These are phyloP conservation scores for Balearica regulorum DNA, from an alignment of 2,797 vertebrate genomes.

Conservation along the genomic window DNA sequence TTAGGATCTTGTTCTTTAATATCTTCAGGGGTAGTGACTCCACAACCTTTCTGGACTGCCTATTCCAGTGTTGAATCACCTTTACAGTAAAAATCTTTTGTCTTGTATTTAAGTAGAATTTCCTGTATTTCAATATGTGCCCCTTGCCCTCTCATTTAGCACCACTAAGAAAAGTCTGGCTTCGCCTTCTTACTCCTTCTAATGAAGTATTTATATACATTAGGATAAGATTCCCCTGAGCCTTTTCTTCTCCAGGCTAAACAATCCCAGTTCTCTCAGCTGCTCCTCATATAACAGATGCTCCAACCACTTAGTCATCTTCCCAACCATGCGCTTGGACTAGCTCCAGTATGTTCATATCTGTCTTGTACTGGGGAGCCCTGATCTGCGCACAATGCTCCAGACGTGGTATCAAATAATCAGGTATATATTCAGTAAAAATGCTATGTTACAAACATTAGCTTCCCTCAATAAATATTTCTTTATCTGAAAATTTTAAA, in stretches of 20 bases:
- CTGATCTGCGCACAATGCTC: accelerated
- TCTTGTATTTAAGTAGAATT: neutral
- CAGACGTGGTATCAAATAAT: neutral
- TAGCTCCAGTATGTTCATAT: neutral
- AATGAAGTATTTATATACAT: neutral
- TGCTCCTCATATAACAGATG: neutral
- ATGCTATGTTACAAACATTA: neutral
- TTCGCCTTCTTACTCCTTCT: neutral
- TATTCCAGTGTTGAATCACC: neutral
- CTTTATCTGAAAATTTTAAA: neutral
- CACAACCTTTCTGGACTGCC: neutral
- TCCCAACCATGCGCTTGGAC: neutral
- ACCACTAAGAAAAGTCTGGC: neutral
- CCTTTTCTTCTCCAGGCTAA: neutral
- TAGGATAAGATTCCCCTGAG: neutral
- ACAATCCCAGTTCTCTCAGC: neutral
- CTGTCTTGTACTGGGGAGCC: neutral
- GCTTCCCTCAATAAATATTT: neutral
- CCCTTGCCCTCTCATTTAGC: neutral
- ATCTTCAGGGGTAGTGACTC: neutral
- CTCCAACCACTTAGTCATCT: neutral
- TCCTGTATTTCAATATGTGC: neutral
- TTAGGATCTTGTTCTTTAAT: neutral
- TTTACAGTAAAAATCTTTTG: neutral
- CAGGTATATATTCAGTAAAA: neutral